A percentile compares a stretch with the other conserved stretches of the same genome.
Evolutionary conservation across 2,113 vertebrate genomes (phyloP).

Genomic region (Natator depressus): DNA sequence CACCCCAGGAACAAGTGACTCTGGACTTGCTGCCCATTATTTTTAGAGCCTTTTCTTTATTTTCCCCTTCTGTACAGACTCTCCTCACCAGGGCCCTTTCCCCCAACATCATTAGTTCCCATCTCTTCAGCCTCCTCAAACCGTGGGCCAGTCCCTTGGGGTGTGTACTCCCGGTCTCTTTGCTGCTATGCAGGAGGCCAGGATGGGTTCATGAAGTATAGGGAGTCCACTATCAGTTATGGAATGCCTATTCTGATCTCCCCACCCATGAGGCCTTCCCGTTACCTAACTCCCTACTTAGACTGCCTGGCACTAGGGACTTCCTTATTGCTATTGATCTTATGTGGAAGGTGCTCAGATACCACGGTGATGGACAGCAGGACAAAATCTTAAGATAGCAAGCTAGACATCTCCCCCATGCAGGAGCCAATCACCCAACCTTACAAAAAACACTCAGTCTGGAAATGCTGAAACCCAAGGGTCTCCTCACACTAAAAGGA

Average conservation of each 20-base stretch:
- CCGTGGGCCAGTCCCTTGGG: rapidly evolving
- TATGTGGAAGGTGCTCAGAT: background rate
- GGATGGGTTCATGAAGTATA: background rate
- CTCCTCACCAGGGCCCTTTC: background rate
- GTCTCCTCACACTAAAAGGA: background rate
- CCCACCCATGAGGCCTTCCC: background rate
- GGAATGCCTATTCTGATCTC: background rate
- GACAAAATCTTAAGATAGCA: background rate
- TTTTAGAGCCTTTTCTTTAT: background rate
- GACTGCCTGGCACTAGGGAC: background rate
- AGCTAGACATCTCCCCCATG: background rate
- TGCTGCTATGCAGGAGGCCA: background rate
- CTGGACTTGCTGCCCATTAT: rapidly evolving
- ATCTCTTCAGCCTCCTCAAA: background rate
- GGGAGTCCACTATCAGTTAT: rapidly evolving
- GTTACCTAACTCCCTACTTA: background rate
- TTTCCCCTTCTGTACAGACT: background rate
- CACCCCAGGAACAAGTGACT: background rate
- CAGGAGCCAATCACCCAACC: background rate
- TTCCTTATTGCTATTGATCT: background rate
- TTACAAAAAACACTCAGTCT: background rate
- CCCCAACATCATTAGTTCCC: background rate
- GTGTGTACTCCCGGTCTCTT: background rate
- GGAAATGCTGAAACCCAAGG: background rate
- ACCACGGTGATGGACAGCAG: background rate